Conservation (phyloP, 2,888 invertebrate species). For the Philhelius pedissequus region DNA sequence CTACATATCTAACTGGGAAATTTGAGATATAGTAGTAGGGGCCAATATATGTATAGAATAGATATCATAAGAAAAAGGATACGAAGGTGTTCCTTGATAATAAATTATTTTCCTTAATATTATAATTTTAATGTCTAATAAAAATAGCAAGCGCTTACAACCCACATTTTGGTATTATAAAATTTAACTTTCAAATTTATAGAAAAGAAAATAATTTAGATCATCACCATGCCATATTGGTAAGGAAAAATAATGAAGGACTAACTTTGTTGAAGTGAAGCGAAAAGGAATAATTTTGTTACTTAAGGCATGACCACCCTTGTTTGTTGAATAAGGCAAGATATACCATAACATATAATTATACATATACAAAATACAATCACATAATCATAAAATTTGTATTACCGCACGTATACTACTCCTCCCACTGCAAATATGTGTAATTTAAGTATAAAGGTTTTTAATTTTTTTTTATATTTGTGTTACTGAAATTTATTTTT, state of each 20-base stretch:
- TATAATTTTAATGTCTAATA: background rate
- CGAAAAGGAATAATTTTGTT: background rate
- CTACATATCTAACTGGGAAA: too few relatives aligned
- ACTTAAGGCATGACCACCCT: background rate
- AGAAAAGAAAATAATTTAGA: background rate
- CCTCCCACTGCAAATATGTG: background rate
- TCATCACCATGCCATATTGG: background rate
- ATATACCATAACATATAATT: background rate
- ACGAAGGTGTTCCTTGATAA: too few relatives aligned
- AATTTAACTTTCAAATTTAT: background rate
- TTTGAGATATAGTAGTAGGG: too few relatives aligned
- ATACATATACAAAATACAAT: too few relatives aligned
- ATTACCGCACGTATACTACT: constrained; percentile 1
- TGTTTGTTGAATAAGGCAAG: background rate
- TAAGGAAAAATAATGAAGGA: background rate
- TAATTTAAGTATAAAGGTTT: background rate
- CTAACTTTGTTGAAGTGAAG: background rate
- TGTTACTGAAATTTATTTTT: background rate
- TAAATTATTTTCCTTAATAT: too few relatives aligned
- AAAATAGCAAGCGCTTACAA: background rate
- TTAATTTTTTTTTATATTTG: background rate
- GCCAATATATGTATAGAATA: too few relatives aligned
- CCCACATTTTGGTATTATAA: background rate
- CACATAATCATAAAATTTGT: constrained; percentile 18
- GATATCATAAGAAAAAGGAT: too few relatives aligned